These are phyloP conservation scores for Danio kyathit DNA, from an alignment of 2,797 vertebrate species.

Conservation along the genomic window DNA sequence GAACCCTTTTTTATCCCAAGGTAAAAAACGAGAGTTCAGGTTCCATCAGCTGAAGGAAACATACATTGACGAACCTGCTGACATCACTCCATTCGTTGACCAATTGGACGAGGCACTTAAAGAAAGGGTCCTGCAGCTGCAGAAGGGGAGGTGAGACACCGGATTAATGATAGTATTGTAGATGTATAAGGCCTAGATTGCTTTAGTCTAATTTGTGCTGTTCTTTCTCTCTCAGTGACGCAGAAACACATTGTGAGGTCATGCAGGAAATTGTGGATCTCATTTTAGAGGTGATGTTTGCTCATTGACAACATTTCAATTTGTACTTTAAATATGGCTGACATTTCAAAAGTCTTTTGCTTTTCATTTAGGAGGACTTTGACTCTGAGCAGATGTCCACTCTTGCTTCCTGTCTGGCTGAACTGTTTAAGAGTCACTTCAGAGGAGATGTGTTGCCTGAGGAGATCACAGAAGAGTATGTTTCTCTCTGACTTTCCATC, in stretches of 20 bases:
- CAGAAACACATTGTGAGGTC: conserved; percentile 94
- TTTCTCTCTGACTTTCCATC: background rate
- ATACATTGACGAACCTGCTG: conserved; percentile 90
- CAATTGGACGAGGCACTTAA: conserved; percentile 93
- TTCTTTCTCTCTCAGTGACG: conserved; percentile 81
- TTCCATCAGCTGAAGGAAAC: conserved; percentile 96
- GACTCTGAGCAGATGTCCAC: conserved; percentile 92
- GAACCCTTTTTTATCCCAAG: conserved; percentile 63
- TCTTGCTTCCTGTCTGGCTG: conserved; percentile 92
- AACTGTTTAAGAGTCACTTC: conserved; percentile 95
- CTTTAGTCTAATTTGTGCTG: background rate
- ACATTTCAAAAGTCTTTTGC: background rate
- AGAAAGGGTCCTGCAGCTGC: conserved; percentile 92
- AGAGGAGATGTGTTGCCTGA: conserved; percentile 93
- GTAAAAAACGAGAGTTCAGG: conserved; percentile 94
- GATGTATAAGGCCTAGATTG: background rate
- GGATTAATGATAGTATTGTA: background rate
- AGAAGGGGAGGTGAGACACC: conserved; percentile 89
- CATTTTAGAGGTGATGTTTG: conserved; percentile 88
- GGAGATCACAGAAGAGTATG: conserved; percentile 94
- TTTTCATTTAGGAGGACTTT: conserved; percentile 89
- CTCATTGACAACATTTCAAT: background rate
- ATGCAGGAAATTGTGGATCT: conserved; percentile 99
- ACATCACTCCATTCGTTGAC: conserved; percentile 93
- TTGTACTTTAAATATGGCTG: background rate